Conservation (phyloP, 2,888 invertebrate species). For the Drosophila mercatorum region DNA sequence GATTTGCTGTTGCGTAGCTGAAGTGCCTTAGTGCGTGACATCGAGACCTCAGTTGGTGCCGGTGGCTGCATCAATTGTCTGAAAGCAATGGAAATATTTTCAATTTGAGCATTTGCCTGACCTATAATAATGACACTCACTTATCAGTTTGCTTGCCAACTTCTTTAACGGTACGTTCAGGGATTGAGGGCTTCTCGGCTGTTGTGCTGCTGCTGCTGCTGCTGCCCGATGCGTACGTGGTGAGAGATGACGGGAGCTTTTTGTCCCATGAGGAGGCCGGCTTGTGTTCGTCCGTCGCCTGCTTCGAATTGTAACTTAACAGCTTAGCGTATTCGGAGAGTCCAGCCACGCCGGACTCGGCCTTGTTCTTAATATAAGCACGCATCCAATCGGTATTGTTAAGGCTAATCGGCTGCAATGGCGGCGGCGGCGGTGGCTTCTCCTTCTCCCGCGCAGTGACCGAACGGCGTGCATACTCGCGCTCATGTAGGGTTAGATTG, state of each 20-base stretch:
- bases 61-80: neutral
- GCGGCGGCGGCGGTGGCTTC: conserved; percentile 28
- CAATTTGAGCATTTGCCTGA: neutral
- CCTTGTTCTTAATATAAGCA: conserved; percentile 13
- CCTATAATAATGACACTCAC: conserved; percentile 9
- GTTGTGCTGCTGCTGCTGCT: conserved; percentile 2
- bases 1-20: conserved; percentile 37
- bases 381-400: conserved; percentile 28
- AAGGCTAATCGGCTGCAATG: conserved; percentile 9
- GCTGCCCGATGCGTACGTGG: conserved; percentile 10
- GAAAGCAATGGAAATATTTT: neutral
- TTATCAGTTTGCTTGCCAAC: neutral
- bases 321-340: conserved; percentile 43
- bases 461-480: conserved; percentile 13
- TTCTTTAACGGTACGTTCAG: neutral
- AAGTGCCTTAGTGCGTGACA: conserved; percentile 31
- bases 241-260: conserved; percentile 12
- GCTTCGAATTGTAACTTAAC: conserved; percentile 16
- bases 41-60: neutral
- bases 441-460: neutral
- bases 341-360: neutral
- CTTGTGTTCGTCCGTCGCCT: neutral
- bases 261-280: neutral
- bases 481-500: conserved; percentile 52
- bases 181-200: neutral